Percentiles rank a stretch among this genome's conserved stretches.
These are phyloP conservation scores for Drosophila ironensis DNA, from an alignment of 1,140 invertebrate genomes.

Conservation along the genomic window DNA sequence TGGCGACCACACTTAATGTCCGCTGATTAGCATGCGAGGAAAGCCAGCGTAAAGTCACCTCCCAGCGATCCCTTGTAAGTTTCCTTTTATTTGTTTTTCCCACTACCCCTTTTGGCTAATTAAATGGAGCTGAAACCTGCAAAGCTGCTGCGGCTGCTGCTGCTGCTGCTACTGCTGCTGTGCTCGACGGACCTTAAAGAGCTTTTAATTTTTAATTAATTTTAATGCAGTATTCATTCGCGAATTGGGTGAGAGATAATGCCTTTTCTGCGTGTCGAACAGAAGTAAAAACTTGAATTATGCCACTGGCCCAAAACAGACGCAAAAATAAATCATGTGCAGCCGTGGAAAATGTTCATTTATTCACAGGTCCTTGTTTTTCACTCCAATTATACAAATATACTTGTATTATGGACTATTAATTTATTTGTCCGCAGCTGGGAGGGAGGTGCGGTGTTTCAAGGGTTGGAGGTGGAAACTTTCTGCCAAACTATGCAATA, in stretches of 20 bases:
- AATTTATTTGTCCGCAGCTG: constrained; percentile 13
- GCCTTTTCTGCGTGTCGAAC: constrained; percentile 30
- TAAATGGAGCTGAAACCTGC: constrained; percentile 13
- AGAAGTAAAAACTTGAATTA: constrained; percentile 37
- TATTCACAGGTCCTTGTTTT: constrained; percentile 4
- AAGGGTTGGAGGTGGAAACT: constrained; percentile 5
- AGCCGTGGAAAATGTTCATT: constrained; percentile 9
- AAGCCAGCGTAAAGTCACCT: neutral
- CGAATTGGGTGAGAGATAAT: neutral
- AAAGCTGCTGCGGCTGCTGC: constrained; percentile 2
- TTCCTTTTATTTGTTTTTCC: neutral
- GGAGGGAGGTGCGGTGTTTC: neutral
- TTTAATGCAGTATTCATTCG: constrained; percentile 36
- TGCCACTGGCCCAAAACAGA: constrained; percentile 10
- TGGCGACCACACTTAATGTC: constrained; percentile 54
- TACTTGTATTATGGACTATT: constrained; percentile 17
- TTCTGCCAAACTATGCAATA: constrained; percentile 52
- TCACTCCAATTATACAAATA: neutral
- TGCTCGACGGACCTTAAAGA: constrained; percentile 29
- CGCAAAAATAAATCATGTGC: constrained; percentile 36
- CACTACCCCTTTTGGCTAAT: constrained; percentile 24
- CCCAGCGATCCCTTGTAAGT: neutral
- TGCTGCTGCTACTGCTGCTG: no score
- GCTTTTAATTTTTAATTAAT: constrained; percentile 47
- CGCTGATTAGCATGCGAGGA: constrained; percentile 66